phyloP scores from a whole-genome alignment of 2,113 vertebrate species.

The Ciconia stormi region DNA sequence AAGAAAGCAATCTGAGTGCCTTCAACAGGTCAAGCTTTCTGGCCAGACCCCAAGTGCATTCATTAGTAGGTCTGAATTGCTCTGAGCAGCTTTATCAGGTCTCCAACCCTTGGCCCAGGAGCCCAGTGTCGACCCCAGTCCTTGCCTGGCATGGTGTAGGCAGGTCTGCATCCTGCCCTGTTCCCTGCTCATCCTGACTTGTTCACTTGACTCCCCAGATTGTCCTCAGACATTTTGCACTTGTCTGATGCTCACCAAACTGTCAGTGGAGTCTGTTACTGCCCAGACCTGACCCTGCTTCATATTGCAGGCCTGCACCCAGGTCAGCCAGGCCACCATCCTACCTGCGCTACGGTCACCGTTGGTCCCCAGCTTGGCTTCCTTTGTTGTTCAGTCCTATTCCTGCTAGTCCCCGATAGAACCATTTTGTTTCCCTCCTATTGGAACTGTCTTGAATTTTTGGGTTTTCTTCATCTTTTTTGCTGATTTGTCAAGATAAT shows the following conservation, averaged over 20 bases:
- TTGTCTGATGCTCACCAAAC: neutral
- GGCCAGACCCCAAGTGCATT: neutral
- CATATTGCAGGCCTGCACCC: neutral
- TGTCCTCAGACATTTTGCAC: neutral
- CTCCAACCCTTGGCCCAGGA: neutral
- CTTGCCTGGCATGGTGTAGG: neutral
- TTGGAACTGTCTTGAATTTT: neutral
- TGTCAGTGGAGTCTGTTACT: neutral
- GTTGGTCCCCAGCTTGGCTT: rapidly evolving
- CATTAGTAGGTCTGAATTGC: neutral
- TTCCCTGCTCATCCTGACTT: neutral
- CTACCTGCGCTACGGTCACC: neutral
- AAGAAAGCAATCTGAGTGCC: neutral
- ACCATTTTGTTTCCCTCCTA: neutral
- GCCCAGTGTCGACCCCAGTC: rapidly evolving
- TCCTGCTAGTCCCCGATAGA: neutral
- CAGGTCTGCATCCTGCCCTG: neutral
- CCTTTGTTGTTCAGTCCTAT: neutral
- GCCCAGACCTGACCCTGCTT: neutral
- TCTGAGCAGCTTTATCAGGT: neutral
- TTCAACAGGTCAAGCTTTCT: neutral
- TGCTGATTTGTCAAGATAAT: neutral
- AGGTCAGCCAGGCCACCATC: neutral
- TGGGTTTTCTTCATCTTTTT: neutral
- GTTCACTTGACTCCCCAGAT: neutral